Evolutionary conservation across 2,113 vertebrate species (phyloP).

Genomic region (Semicossyphus pulcher): DNA sequence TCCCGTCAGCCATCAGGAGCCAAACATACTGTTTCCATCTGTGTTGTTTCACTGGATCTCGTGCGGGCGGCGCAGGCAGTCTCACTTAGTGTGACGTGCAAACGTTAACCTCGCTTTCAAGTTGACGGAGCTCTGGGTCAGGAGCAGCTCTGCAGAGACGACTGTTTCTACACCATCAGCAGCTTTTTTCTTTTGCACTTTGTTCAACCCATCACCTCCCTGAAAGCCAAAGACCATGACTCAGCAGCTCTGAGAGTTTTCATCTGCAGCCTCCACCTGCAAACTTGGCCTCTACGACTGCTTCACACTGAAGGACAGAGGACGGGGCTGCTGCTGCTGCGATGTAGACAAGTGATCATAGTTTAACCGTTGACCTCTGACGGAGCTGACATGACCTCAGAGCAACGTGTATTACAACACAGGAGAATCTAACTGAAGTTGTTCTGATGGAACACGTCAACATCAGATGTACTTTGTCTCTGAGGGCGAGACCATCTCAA

Average conservation of each 20-base stretch:
- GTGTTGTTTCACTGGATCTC: constrained; percentile 58
- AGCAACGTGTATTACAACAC: too few species aligned
- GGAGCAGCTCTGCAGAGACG: constrained; percentile 4
- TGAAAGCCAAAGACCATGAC: constrained; percentile 3
- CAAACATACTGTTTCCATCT: neutral
- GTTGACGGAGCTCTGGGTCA: constrained; percentile 52
- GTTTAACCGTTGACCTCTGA: too few species aligned
- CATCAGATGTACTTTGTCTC: too few species aligned
- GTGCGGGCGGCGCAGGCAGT: constrained; percentile 19
- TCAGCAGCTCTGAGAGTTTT: constrained; percentile 17
- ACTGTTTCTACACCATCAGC: constrained; percentile 44
- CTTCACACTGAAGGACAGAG: constrained; percentile 1
- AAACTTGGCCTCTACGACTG: neutral
- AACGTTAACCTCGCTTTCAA: constrained; percentile 55
- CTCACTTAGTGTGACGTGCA: constrained; percentile 41
- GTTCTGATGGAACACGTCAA: too few species aligned
- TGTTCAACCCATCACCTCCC: constrained; percentile 1
- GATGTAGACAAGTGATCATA: too few species aligned
- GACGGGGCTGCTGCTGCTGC: too few species aligned
- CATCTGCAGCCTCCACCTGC: neutral
- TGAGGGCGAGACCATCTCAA: too few species aligned
- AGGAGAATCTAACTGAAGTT: too few species aligned
- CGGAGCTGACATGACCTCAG: too few species aligned
- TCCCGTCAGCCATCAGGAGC: neutral
- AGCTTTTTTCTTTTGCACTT: constrained; percentile 36